Base-by-base conservation (phyloP, 2,797 vertebrate genomes). In the Chelon auratus region DNA sequence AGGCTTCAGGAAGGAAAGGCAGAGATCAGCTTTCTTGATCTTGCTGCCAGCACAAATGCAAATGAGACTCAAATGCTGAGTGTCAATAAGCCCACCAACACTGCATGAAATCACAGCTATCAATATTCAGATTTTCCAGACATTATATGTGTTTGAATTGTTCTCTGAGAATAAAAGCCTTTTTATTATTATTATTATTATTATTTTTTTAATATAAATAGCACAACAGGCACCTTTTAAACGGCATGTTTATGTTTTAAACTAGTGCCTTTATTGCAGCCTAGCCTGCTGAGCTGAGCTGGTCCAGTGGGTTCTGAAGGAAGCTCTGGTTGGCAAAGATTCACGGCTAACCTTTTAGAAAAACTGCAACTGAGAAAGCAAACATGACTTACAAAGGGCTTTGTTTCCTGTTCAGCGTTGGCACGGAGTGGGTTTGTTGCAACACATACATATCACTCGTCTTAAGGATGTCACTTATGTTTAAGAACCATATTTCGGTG, bases 21-120 rank as follows among this genome's bases (percentile, higher is more conserved):
- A 80, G 57, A 76, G 69, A 80, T 82, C 83, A 73, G 76, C 81
- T 66, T 66, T 88, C 73, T 83, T 56, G 22, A 26, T 65, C 58
- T 75, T 22, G 61, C 9, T 69, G 57, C 72, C 80, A 79, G 68
- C 68, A 77, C 59, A 72, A 76, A 85, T 77, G 57, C 68, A 78
- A 82, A 80, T 65, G 68, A 79, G 56, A 39, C 24, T 51, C 1
- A 18, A 14, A 63, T 45, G 7, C 43, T n/a, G 43, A 45, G 22
- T 73, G 79, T 72, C 76, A 83, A 48, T 61, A 50, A 33, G 53
- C 36, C 63, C 26, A 60, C 52, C 17, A 7, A 60, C 51, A 51
- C 62, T 53, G 51, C 10, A 13, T 65, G n/a, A 51, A 17, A 80
- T 62, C 50, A 54, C 0, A 17, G 52, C 17, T 17, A 59, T 18